These are phyloP conservation scores for Cloeon dipterum DNA, from an alignment of 2,888 invertebrate genomes.

Conservation along the genomic window DNA sequence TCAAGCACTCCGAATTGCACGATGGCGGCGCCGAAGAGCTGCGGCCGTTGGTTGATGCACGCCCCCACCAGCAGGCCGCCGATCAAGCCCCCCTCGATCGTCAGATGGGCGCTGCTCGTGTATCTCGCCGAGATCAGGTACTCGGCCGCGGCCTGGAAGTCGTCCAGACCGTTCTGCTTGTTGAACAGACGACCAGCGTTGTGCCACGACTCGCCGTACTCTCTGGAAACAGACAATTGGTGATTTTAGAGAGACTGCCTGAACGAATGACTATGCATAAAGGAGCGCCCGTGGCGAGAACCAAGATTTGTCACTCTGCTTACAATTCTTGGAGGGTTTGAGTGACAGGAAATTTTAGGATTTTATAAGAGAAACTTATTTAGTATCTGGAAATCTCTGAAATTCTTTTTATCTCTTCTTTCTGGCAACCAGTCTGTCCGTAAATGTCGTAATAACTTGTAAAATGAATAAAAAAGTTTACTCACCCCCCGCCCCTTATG, in stretches of 20 bases:
- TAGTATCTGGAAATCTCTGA: too few species aligned
- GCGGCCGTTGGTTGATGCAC: slow-evolving; percentile 84
- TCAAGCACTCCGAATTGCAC: slow-evolving; percentile 96
- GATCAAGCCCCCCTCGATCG: slow-evolving; percentile 89
- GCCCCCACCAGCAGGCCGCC: slow-evolving; percentile 92
- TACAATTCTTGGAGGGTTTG: too few species aligned
- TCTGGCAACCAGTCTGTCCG: background rate
- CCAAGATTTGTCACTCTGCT: too few species aligned
- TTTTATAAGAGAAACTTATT: too few species aligned
- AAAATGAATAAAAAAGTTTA: too few species aligned
- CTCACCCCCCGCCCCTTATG: slow-evolving; percentile 85
- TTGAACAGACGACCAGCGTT: slow-evolving; percentile 72
- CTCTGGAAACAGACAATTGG: slow-evolving; percentile 30
- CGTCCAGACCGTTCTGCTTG: slow-evolving; percentile 95
- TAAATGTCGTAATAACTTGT: too few species aligned
- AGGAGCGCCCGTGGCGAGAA: too few species aligned
- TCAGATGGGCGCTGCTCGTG: slow-evolving; percentile 46
- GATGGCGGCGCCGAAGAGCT: slow-evolving; percentile 79
- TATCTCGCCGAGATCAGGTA: slow-evolving; percentile 63
- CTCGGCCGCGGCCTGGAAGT: slow-evolving; percentile 82
- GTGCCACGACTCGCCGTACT: slow-evolving; percentile 96
- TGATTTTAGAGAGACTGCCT: too few species aligned
- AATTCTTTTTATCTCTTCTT: too few species aligned
- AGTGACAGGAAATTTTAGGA: too few species aligned
- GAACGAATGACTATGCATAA: too few species aligned